phyloP scores from a whole-genome alignment of 2,888 invertebrate species.

The Aphodius granarius region DNA sequence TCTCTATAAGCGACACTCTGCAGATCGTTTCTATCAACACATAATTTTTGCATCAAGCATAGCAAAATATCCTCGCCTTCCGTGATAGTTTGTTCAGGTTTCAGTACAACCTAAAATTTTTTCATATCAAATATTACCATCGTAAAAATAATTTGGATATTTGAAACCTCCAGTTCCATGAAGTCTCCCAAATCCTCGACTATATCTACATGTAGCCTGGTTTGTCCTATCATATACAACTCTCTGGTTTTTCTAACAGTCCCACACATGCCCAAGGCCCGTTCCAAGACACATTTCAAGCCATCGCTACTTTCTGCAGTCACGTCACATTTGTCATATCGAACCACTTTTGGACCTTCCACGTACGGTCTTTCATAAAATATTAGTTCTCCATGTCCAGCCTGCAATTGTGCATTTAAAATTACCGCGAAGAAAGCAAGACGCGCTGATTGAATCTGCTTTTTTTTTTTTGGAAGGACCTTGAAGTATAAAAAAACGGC shows the following conservation, averaged over 20 bases:
- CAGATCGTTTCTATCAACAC: slow-evolving; percentile 64
- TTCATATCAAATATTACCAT: slow-evolving; percentile 10
- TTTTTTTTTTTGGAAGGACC: no score
- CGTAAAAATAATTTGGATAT: neutral
- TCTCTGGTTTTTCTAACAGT: slow-evolving; percentile 74
- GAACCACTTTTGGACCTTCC: slow-evolving; percentile 78
- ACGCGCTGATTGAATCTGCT: no score
- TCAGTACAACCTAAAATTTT: slow-evolving; percentile 63
- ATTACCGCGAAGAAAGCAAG: neutral
- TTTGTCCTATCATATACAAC: slow-evolving; percentile 79
- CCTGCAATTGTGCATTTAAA: slow-evolving; percentile 48
- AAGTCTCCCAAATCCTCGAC: slow-evolving; percentile 79
- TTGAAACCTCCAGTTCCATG: slow-evolving; percentile 79
- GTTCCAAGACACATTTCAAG: slow-evolving; percentile 57
- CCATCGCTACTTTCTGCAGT: slow-evolving; percentile 56
- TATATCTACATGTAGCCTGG: slow-evolving; percentile 85
- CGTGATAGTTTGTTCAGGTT: slow-evolving; percentile 65
- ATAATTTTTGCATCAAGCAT: slow-evolving; percentile 68
- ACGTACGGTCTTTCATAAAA: slow-evolving; percentile 78
- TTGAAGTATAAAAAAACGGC: no score
- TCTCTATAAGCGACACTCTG: slow-evolving; percentile 79
- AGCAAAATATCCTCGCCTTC: slow-evolving; percentile 73
- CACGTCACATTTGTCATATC: slow-evolving; percentile 67
- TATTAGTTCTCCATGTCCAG: slow-evolving; percentile 68
- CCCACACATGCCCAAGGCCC: slow-evolving; percentile 71